phyloP scores from a whole-genome alignment of 1,140 invertebrate species.

The Platorchestia sp. region DNA sequence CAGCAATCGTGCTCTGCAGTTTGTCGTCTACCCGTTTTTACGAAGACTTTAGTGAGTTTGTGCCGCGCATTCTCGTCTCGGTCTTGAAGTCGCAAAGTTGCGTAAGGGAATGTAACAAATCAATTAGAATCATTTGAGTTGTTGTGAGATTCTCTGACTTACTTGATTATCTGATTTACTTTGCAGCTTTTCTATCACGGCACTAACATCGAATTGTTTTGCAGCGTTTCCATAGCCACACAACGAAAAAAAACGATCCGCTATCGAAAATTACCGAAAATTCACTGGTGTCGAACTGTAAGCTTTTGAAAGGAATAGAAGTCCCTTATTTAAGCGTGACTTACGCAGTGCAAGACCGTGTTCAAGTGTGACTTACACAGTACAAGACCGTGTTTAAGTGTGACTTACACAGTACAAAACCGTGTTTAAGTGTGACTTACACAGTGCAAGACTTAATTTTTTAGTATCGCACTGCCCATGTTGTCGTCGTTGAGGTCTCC shows the following conservation, averaged over 20 bases:
- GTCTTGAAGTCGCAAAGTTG: neutral
- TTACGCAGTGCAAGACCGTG: no score
- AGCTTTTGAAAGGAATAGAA: neutral
- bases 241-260: constrained; percentile 16
- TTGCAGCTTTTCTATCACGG: neutral
- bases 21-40: no score
- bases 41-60: neutral
- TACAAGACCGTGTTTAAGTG: neutral
- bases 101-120: neutral
- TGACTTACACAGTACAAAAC: neutral
- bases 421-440: neutral
- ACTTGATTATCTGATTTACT: neutral
- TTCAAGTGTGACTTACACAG: neutral
- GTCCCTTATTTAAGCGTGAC: neutral
- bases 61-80: neutral
- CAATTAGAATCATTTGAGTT: neutral
- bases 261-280: neutral
- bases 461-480: neutral
- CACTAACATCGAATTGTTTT: neutral
- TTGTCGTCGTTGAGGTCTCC: constrained; percentile 34
- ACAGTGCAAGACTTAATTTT: neutral
- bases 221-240: neutral
- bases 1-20: neutral
- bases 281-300: neutral
- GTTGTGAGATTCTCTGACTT: neutral